phyloP scores from a whole-genome alignment of 2,797 vertebrate species.

The Labroides dimidiatus region DNA sequence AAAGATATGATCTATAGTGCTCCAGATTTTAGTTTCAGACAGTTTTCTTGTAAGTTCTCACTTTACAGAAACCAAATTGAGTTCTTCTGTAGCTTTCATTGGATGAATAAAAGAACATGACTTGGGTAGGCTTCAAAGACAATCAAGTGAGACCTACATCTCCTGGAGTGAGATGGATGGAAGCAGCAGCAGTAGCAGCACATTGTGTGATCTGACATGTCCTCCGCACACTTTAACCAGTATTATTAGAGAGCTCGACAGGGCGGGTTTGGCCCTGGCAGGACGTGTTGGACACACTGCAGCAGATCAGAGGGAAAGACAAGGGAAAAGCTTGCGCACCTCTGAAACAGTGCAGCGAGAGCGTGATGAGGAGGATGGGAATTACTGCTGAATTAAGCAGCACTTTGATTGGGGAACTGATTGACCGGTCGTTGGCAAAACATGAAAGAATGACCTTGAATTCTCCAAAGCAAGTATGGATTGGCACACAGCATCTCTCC shows the following conservation, averaged over 20 bases:
- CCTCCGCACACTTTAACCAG: conserved; percentile 56
- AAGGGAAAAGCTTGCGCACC: conserved; percentile 54
- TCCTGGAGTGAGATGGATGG: conserved; percentile 56
- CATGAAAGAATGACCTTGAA: conserved; percentile 87
- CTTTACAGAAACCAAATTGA: conserved; percentile 23
- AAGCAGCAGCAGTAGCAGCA: conserved; percentile 43
- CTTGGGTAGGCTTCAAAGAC: conserved; percentile 46
- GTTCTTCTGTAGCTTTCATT: conserved; percentile 27
- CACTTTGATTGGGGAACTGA: conserved; percentile 84
- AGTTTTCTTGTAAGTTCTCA: background rate
- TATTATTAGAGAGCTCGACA: conserved; percentile 65
- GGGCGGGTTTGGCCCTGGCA: conserved; percentile 55
- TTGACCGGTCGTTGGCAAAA: conserved; percentile 84
- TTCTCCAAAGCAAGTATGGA: conserved; percentile 79
- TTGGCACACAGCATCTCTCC: conserved; percentile 67
- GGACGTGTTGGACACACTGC: conserved; percentile 62
- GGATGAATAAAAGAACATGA: conserved; percentile 50
- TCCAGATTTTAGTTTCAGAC: background rate
- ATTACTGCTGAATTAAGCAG: conserved; percentile 84
- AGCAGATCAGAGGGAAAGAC: conserved; percentile 66
- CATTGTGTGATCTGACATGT: conserved; percentile 68
- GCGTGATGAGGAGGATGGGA: conserved; percentile 72
- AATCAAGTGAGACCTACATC: conserved; percentile 51
- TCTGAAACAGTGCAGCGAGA: conserved; percentile 63
- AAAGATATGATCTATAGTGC: background rate